phyloP scores from a whole-genome alignment of 2,113 vertebrate genomes.

The Rhegmatorhina hoffmannsi region DNA sequence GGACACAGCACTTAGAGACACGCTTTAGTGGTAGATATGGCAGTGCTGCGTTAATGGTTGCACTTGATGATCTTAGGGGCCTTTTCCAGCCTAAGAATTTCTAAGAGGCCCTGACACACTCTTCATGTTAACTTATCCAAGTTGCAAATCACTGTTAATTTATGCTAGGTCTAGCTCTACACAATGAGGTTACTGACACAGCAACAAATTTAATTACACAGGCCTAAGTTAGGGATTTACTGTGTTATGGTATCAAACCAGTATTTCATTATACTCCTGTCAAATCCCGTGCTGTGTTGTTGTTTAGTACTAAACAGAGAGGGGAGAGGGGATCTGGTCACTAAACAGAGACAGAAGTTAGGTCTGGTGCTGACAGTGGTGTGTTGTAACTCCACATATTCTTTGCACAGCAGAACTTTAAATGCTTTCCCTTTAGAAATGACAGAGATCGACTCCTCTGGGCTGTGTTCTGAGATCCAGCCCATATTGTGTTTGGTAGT shows the following conservation, averaged over 20 bases:
- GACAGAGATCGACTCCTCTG: neutral
- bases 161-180: neutral
- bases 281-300: neutral
- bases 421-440: neutral
- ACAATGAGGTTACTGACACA: neutral
- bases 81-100: neutral
- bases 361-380: neutral
- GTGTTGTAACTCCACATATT: neutral
- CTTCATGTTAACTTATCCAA: slow-evolving; percentile 19
- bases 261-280: neutral
- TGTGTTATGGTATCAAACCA: neutral
- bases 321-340: neutral
- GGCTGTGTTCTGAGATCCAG: neutral
- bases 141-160: neutral
- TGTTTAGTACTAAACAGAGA: neutral
- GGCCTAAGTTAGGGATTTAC: neutral
- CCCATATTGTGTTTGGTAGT: neutral
- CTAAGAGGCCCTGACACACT: neutral
- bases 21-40: neutral
- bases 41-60: neutral
- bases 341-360: neutral
- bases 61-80: neutral
- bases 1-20: neutral
- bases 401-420: neutral
- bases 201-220: neutral